A percentile compares a stretch with the other conserved stretches of the same genome.
These are phyloP conservation scores for Sinelater perroti DNA, from an alignment of 2,888 invertebrate species.

Conservation along the genomic window DNA sequence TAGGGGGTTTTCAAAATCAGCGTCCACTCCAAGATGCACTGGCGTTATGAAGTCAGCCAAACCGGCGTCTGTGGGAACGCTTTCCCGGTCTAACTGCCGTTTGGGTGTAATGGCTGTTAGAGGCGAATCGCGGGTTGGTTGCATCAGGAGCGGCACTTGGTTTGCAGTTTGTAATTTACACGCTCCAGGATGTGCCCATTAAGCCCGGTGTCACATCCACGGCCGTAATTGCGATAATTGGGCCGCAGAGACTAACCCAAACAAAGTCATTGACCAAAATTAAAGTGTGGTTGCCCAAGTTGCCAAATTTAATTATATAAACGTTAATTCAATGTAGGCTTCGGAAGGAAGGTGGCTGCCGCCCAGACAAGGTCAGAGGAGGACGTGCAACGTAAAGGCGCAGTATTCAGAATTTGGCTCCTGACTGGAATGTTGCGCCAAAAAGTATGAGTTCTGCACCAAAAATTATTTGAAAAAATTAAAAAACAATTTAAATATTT, in stretches of 20 bases:
- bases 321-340: neutral
- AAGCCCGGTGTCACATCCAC: slow-evolving; percentile 36
- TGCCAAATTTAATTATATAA: slow-evolving; percentile 13
- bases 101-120: neutral
- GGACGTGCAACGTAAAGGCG: no score
- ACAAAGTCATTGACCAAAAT: slow-evolving; percentile 45
- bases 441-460: no score
- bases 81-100: neutral
- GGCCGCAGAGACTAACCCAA: slow-evolving; percentile 46
- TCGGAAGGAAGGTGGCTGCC: no score
- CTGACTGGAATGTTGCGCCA: no score
- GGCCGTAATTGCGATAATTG: slow-evolving; percentile 45
- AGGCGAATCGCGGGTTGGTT: neutral
- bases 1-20: neutral
- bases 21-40: neutral
- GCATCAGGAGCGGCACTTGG: slow-evolving; percentile 16
- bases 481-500: no score
- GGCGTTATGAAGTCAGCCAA: neutral
- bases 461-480: no score
- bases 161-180: slow-evolving; percentile 35
- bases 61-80: no score
- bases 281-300: slow-evolving; percentile 30
- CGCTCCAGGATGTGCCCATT: slow-evolving; percentile 39
- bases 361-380: no score
- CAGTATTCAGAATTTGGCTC: no score